These are phyloP conservation scores for Hypocryptadius cinnamomeus DNA, from an alignment of 2,113 vertebrate species.

Conservation along the genomic window DNA sequence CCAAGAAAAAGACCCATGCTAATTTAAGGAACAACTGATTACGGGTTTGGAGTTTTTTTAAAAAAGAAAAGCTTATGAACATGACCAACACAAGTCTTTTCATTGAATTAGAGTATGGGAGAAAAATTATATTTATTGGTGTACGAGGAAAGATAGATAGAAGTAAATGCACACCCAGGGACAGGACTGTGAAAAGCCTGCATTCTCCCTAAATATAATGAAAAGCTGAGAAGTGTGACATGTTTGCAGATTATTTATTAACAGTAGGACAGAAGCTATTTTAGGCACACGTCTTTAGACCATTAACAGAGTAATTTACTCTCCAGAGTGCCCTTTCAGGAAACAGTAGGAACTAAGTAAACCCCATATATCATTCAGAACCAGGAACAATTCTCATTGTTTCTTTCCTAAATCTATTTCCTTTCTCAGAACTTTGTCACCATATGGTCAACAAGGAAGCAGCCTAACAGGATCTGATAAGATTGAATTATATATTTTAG, in stretches of 20 bases:
- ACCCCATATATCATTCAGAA: slow-evolving; percentile 41
- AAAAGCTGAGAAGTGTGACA: slow-evolving; percentile 6
- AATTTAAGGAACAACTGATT: not conserved
- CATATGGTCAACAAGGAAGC: slow-evolving; percentile 19
- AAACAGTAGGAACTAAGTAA: slow-evolving; percentile 55
- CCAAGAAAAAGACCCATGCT: not conserved
- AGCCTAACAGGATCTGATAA: not conserved
- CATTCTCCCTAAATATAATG: not conserved
- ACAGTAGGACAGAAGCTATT: slow-evolving; percentile 35
- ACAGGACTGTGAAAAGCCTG: not conserved
- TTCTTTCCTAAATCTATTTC: slow-evolving; percentile 51
- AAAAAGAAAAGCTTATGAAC: not conserved
- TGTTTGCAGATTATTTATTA: slow-evolving; percentile 47
- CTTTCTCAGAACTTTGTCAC: slow-evolving; percentile 44
- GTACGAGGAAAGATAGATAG: not conserved
- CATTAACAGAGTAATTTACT: slow-evolving; percentile 59
- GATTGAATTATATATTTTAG: not conserved
- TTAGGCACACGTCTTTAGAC: slow-evolving; percentile 25
- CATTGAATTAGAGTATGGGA: not conserved
- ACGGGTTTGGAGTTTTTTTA: fast-evolving
- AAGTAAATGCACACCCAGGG: not conserved
- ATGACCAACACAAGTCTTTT: not conserved
- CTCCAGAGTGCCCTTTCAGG: slow-evolving; percentile 49
- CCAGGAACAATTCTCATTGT: slow-evolving; percentile 46
- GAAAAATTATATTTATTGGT: not conserved